These are phyloP conservation scores for Brachionus rotundiformis DNA, from an alignment of 1,140 invertebrate species.

Conservation along the genomic window DNA sequence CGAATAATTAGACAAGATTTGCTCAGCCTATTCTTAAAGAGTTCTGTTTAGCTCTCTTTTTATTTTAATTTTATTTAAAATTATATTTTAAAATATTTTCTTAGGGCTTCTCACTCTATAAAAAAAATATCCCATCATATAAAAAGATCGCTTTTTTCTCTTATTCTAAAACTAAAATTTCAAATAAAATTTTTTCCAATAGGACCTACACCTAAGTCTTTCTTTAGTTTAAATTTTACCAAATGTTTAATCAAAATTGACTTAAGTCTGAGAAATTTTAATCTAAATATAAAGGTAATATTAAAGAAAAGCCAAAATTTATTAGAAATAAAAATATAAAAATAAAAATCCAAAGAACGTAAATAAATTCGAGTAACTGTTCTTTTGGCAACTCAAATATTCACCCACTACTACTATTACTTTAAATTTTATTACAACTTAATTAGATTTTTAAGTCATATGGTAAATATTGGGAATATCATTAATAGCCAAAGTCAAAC, in stretches of 20 bases:
- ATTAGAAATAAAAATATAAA: too few species aligned
- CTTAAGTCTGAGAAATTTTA: neutral
- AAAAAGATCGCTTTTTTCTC: constrained; percentile 4
- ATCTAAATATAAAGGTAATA: constrained; percentile 30
- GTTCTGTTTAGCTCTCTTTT: constrained; percentile 36
- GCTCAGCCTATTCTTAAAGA: constrained; percentile 6
- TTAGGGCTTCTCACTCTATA: neutral
- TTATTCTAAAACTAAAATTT: neutral
- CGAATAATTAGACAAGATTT: neutral
- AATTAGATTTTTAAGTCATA: constrained; percentile 9
- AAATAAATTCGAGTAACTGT: constrained; percentile 28
- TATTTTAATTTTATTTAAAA: constrained; percentile 37
- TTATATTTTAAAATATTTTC: constrained; percentile 5
- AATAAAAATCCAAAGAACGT: neutral
- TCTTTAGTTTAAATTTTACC: neutral
- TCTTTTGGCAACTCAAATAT: neutral
- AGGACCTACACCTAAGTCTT: too few species aligned
- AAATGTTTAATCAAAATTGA: neutral
- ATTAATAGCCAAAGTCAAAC: neutral
- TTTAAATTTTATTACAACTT: neutral
- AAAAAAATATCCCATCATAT: constrained; percentile 30
- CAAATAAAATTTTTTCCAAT: too few species aligned
- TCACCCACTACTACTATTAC: neutral
- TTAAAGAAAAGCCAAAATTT: neutral
- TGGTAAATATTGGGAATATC: neutral